These are phyloP conservation scores for Agonum fuliginosum DNA, from an alignment of 2,888 invertebrate species.

Conservation along the genomic window DNA sequence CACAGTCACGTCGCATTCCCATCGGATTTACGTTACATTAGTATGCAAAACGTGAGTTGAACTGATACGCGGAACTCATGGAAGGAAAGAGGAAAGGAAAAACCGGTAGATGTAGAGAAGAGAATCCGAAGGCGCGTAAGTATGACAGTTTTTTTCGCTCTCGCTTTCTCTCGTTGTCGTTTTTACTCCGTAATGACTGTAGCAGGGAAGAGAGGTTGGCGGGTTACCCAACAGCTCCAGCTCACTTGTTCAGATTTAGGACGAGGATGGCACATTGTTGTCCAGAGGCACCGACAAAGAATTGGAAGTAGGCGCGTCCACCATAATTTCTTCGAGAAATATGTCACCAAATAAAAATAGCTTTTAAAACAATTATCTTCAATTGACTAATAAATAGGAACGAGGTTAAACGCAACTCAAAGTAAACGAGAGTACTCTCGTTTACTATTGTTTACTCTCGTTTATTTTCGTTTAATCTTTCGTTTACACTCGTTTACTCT, in stretches of 20 bases:
- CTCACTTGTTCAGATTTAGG: conserved; percentile 5
- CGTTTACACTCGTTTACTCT: no score
- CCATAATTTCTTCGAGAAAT: no score
- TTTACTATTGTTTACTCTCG: no score
- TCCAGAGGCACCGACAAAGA: no score
- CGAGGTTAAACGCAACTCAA: no score
- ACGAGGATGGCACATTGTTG: not conserved
- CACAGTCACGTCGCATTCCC: conserved; percentile 38
- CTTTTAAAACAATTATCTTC: no score
- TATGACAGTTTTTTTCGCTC: conserved; percentile 32
- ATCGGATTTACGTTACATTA: conserved; percentile 53
- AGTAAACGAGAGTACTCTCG: no score
- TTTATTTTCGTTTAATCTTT: no score
- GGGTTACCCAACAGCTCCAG: no score
- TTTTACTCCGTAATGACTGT: conserved; percentile 20
- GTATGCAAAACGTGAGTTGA: conserved; percentile 51
- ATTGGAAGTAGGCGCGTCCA: no score
- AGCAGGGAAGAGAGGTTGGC: not conserved
- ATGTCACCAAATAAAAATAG: no score
- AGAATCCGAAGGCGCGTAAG: not conserved
- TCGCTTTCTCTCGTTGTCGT: conserved; percentile 7
- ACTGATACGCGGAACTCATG: conserved; percentile 50
- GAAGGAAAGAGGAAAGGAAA: not conserved
- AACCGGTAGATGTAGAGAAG: not conserved
- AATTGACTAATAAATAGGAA: no score